These are phyloP conservation scores for Cheilosia impressa DNA, from an alignment of 2,888 invertebrate genomes.

Conservation along the genomic window DNA sequence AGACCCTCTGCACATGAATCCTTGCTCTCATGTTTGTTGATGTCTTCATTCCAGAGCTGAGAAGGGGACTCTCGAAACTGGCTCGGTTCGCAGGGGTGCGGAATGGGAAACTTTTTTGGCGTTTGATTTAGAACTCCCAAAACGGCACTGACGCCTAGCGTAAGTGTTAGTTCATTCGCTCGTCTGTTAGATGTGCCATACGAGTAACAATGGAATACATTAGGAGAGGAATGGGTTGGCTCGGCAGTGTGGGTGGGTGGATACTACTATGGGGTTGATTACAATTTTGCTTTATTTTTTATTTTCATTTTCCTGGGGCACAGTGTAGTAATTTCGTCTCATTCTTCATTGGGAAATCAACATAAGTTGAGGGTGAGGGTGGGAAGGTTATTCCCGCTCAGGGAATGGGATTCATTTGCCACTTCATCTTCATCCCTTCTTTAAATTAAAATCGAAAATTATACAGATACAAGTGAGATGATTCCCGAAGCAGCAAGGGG, in stretches of 20 bases:
- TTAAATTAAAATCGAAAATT: constrained; percentile 66
- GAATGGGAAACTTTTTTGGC: constrained; percentile 49
- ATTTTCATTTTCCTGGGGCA: constrained; percentile 36
- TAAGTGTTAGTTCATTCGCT: constrained; percentile 42
- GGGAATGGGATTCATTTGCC: constrained; percentile 44
- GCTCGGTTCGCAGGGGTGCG: constrained; percentile 35
- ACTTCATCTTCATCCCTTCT: constrained; percentile 61
- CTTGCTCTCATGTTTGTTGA: constrained; percentile 41
- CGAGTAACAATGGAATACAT: constrained; percentile 41
- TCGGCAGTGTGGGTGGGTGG: constrained; percentile 16
- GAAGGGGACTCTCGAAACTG: constrained; percentile 13
- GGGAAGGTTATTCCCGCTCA: constrained; percentile 16
- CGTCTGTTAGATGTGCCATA: constrained; percentile 25
- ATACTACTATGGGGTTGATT: constrained; percentile 59
- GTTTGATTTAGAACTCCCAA: constrained; percentile 66
- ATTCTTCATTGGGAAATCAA: constrained; percentile 56
- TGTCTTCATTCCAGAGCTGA: constrained; percentile 54
- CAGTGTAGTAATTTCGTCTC: constrained; percentile 56
- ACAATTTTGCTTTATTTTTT: constrained; percentile 20
- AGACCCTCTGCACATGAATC: constrained; percentile 1
- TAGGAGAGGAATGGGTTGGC: constrained; percentile 27
- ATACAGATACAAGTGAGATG: constrained; percentile 48
- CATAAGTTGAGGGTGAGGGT: constrained; percentile 47
- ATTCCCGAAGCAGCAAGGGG: background rate
- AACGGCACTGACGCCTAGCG: constrained; percentile 53